Evolutionary conservation across 37 sponge, comb jelly and placozoan species (phyloP), one percentile per base, ranked within the genome.

Genomic region (Bolinopsis microptera): DNA sequence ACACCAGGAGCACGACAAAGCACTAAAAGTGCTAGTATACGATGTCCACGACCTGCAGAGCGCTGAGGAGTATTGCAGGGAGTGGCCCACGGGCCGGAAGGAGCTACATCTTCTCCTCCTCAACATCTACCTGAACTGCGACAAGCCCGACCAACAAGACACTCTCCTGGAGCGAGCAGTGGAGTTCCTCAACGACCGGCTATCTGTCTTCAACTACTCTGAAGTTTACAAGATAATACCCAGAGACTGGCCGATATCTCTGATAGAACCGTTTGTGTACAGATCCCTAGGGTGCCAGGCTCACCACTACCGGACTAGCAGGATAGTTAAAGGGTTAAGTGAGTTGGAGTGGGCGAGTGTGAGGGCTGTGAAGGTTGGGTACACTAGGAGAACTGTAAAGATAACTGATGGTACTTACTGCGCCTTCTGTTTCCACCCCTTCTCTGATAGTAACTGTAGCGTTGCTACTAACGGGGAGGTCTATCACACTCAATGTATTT

Each of bases 1-100:
- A n/a, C n/a, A n/a, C 9, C 80, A 77, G 80, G 80, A 77, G 32
- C 80, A 77, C 80, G 80, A 77, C 1, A 77, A 77, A 18, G 80
- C 80, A 5, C 80, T 77, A 1, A 32, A 77, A 77, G 80, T 77
- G 3, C 80, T 77, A 3, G 80, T 77, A 3, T 77, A 77, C 80
- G 80, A 77, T 34, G 35, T 77, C 35, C 27, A 32, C 21, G 80
- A 77, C 36, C 18, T 77, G 80, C 34, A 34, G 80, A 77, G 80
- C 36, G 80, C 80, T 31, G 80, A 77, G 36, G 80, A 28, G 21
- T 77, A 77, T 32, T 77, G 80, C 36, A 28, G 80, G 36, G 80
- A 77, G 80, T 77, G 80, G 80, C 80, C 80, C 3, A 35, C 33
- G 13, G 80, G 80, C 80, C 80, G 80, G 37, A 9, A 27, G 1